These are phyloP conservation scores for Venustaconcha ellipsiformis DNA, from an alignment of 1,140 invertebrate genomes.

Conservation along the genomic window DNA sequence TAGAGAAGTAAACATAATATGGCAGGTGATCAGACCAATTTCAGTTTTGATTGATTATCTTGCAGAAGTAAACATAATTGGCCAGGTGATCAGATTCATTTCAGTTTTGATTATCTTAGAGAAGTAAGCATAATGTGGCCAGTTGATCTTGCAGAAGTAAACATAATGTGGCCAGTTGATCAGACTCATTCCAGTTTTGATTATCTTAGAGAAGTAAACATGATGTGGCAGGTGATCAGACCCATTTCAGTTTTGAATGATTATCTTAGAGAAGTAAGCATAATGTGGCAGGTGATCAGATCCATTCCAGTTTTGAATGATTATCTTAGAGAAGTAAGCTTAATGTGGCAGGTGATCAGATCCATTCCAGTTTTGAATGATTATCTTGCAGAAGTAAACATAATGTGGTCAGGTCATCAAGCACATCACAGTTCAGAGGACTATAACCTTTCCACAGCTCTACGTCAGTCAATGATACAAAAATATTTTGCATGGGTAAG, in stretches of 20 bases:
- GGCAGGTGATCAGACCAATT: too few relatives aligned
- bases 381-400: constrained; percentile 79
- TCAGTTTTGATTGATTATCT: too few relatives aligned
- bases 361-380: constrained; percentile 91
- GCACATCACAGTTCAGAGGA: constrained; percentile 97
- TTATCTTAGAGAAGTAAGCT: constrained; percentile 79
- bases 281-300: constrained; percentile 69
- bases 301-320: constrained; percentile 91
- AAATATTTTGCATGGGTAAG: constrained; percentile 86
- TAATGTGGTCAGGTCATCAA: constrained; percentile 95
- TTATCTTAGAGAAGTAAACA: too few relatives aligned
- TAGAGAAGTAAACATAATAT: too few relatives aligned
- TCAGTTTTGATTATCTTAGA: constrained; percentile 81
- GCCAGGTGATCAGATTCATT: constrained; percentile 95
- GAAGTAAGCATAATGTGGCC: constrained; percentile 70
- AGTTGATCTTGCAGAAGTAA: constrained; percentile 74
- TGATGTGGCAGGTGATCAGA: too few relatives aligned
- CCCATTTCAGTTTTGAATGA: too few relatives aligned
- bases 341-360: constrained; percentile 96
- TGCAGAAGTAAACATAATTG: too few relatives aligned
- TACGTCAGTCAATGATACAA: constrained; percentile 86
- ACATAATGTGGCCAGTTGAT: constrained; percentile 94
- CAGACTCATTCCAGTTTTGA: constrained; percentile 97
- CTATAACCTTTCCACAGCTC: constrained; percentile 90
- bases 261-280: too few relatives aligned